Evolutionary conservation across 2,888 invertebrate species (phyloP), one percentile per base, ranked within the genome.

Genomic region (Glyphotaelius pellucidus): DNA sequence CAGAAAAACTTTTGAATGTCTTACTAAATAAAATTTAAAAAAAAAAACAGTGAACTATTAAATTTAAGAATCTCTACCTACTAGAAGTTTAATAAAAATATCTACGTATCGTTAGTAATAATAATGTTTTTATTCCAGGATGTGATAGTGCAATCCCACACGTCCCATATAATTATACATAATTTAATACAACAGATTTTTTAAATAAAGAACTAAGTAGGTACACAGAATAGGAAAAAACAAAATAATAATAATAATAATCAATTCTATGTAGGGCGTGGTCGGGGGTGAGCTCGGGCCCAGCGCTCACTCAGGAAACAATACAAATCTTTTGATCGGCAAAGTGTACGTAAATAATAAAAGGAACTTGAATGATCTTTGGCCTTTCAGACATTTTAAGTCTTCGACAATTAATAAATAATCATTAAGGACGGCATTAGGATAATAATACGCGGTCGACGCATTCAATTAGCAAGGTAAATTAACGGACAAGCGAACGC

Each of bases 381-480:
- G 25, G n/a, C 25, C 47, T 67, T 67, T 67, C 7, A 52, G 67
- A 25, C 19, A 0, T 67, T 52, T 7, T 19, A 9, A 31, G 30
- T 42, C 15, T 30, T 19, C 30, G n/a, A 30, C 42, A 86, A 85
- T 86, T 86, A 86, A 86, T 86, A 86, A 47, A 14, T 25, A 47
- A 86, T 86, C n/a, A 52, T 86, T 85, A 42, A 32, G 80, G 79
- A 79, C 52, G 7, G 79, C 25, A 90, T 42, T n/a, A 15, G 47
- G 81, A 47, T 81, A 80, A 80, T 32, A 89, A 90, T 81, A 47
- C 19, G 30, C 42, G 47, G 42, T 42, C 90, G 52, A 80, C 81
- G 47, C 80, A 90, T 90, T 90, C 81, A 90, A 90, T 90, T 90
- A 90, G 81, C 42, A 30, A 30, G 19, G n/a, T 81, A 81, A 90